Evolutionary conservation across 2,888 invertebrate species (phyloP).

Genomic region (Aporophyla lueneburgensis): DNA sequence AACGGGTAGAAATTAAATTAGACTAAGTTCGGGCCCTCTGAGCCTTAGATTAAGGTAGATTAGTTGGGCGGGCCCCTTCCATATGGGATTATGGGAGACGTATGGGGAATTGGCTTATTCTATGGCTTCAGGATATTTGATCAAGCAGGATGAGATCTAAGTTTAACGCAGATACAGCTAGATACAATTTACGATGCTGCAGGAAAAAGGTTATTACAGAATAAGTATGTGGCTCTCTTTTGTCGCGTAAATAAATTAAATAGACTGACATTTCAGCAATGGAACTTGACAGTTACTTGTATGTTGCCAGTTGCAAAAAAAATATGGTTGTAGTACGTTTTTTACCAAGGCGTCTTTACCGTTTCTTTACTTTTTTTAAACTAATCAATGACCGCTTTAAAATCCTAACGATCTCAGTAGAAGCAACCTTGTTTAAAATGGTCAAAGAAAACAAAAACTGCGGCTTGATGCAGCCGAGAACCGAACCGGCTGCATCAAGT

Average conservation of each 20-base stretch:
- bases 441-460: conserved; percentile 59
- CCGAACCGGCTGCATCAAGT: conserved; percentile 59
- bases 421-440: conserved; percentile 14
- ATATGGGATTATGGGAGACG: conserved; percentile 54
- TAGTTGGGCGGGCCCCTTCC: conserved; percentile 51
- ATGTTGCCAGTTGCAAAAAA: conserved; percentile 13
- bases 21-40: conserved; percentile 55
- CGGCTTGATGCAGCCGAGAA: conserved; percentile 35
- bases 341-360: not conserved
- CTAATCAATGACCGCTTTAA: conserved; percentile 2
- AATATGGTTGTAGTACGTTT: not conserved
- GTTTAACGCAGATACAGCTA: conserved; percentile 10
- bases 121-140: conserved; percentile 48
- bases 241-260: not conserved
- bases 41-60: conserved; percentile 66
- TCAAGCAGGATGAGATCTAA: conserved; percentile 25
- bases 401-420: conserved; percentile 13
- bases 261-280: not conserved
- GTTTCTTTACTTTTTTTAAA: not conserved
- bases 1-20: conserved; percentile 66
- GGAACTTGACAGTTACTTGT: not conserved
- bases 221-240: not conserved
- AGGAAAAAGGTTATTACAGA: not conserved
- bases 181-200: not conserved
- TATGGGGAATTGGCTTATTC: conserved; percentile 57